These are phyloP conservation scores for Prionailurus bengalensis DNA, from an alignment of 2,113 vertebrate species.

Conservation along the genomic window DNA sequence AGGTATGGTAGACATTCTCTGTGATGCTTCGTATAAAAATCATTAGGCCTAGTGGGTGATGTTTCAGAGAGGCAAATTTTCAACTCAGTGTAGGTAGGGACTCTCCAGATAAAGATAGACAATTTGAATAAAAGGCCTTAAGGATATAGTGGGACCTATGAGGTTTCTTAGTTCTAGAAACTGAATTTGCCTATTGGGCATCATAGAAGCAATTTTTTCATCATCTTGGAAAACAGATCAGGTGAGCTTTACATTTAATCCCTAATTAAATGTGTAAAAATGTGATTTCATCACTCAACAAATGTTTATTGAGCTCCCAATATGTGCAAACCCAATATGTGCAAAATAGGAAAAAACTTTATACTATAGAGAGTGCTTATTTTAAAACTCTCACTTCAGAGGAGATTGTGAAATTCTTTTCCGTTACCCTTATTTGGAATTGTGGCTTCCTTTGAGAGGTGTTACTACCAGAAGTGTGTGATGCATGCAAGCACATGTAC, in stretches of 20 bases:
- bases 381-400: not conserved
- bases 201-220: not conserved
- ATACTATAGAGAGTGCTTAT: not conserved
- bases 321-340: not conserved
- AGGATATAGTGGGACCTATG: not conserved
- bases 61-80: not conserved
- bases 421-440: not conserved
- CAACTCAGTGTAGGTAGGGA: not conserved
- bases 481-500: no score
- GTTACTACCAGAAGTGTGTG: not conserved
- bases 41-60: not conserved
- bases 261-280: slow-evolving; percentile 37
- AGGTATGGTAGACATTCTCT: not conserved
- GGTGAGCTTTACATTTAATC: not conserved
- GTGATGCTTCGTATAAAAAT: not conserved
- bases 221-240: not conserved
- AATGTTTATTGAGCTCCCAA: not conserved
- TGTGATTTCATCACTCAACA: not conserved
- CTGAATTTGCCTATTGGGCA: not conserved
- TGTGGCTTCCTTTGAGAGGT: not conserved
- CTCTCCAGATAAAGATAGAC: slow-evolving; percentile 1
- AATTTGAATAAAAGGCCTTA: not conserved
- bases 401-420: not conserved
- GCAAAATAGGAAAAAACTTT: not conserved
- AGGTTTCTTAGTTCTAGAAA: not conserved